Evolutionary conservation across 2,888 invertebrate genomes (phyloP).

Genomic region (Parascotia fuliginaria): DNA sequence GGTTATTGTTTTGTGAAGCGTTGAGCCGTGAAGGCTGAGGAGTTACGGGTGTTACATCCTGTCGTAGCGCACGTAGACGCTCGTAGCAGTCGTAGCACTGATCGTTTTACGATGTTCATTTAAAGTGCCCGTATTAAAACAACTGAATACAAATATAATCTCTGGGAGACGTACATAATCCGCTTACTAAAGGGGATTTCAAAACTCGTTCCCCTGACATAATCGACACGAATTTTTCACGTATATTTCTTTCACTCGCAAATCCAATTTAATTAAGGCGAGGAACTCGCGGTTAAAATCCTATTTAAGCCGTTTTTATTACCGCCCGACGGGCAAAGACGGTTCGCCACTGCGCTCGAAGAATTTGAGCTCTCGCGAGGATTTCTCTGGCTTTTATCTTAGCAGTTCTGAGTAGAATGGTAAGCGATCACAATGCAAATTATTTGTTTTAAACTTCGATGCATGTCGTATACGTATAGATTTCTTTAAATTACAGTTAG

Average conservation of each 20-base stretch:
- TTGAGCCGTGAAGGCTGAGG: constrained; percentile 37
- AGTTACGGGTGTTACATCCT: constrained; percentile 72
- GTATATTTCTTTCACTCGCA: constrained; percentile 84
- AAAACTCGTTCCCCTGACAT: constrained; percentile 77
- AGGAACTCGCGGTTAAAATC: constrained; percentile 85
- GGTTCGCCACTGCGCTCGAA: constrained; percentile 78
- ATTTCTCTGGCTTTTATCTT: constrained; percentile 79
- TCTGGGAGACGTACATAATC: constrained; percentile 65
- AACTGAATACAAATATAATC: constrained; percentile 57
- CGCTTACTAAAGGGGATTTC: constrained; percentile 72
- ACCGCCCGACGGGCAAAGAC: constrained; percentile 84
- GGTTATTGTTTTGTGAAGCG: constrained; percentile 27
- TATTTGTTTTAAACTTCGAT: constrained; percentile 60
- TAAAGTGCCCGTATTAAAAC: constrained; percentile 44
- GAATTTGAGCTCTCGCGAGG: constrained; percentile 80
- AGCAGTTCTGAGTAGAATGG: constrained; percentile 69
- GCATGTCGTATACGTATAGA: constrained; percentile 28
- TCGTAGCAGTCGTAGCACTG: constrained; percentile 7
- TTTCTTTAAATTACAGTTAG: constrained; percentile 2
- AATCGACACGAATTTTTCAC: constrained; percentile 84
- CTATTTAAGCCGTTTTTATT: constrained; percentile 86
- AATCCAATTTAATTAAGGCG: constrained; percentile 86
- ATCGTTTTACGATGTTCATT: constrained; percentile 41
- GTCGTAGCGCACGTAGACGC: constrained; percentile 19
- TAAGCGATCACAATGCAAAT: constrained; percentile 77